Conservation (phyloP, 2,888 invertebrate species). For the Hecatera dysodea region DNA sequence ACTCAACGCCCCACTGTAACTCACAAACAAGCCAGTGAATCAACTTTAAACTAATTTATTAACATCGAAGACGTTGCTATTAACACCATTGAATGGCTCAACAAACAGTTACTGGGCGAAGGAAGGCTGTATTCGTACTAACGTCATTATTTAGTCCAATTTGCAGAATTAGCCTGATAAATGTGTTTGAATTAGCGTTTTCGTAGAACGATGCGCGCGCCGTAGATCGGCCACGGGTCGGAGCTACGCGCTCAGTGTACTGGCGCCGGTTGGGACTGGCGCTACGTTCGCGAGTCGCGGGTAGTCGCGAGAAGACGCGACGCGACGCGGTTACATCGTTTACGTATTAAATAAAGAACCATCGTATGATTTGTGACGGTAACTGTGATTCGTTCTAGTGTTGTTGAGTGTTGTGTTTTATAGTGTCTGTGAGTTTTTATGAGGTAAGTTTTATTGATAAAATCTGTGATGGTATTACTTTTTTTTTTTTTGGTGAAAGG, state of each 20-base stretch:
- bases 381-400: slow-evolving; percentile 62
- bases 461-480: neutral
- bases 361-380: slow-evolving; percentile 64
- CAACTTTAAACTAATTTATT: slow-evolving; percentile 83
- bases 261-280: slow-evolving; percentile 70
- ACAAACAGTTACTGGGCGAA: slow-evolving; percentile 77
- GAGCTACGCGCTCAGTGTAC: slow-evolving; percentile 78
- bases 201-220: slow-evolving; percentile 87
- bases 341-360: slow-evolving; percentile 61
- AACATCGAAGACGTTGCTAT: slow-evolving; percentile 81
- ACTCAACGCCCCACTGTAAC: slow-evolving; percentile 70
- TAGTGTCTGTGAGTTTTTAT: slow-evolving; percentile 57
- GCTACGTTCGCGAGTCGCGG: slow-evolving; percentile 67
- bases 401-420: slow-evolving; percentile 62
- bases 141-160: slow-evolving; percentile 89
- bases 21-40: slow-evolving; percentile 71
- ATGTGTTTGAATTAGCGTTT: slow-evolving; percentile 89
- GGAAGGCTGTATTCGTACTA: slow-evolving; percentile 75
- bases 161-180: slow-evolving; percentile 89
- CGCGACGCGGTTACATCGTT: slow-evolving; percentile 58
- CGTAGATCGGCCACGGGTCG: slow-evolving; percentile 76
- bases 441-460: slow-evolving; percentile 50
- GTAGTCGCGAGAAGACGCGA: neutral
- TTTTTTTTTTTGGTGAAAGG: slow-evolving; percentile 7
- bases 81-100: slow-evolving; percentile 78